phyloP scores from a whole-genome alignment of 2,888 invertebrate species.

The Sarcophaga carnaria region DNA sequence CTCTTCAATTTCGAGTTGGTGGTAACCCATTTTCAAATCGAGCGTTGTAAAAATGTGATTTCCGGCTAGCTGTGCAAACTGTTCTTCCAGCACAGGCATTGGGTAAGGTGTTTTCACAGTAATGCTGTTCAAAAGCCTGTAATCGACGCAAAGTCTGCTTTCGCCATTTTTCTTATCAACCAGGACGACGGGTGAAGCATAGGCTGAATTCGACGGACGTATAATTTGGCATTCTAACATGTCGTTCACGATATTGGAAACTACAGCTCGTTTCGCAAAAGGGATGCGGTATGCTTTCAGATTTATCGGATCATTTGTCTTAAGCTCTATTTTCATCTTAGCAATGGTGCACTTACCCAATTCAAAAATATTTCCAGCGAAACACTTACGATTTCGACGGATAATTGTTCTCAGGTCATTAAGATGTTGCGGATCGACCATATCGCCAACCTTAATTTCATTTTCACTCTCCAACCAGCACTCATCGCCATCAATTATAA shows the following conservation, averaged over 20 bases:
- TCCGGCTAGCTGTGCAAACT: conserved; percentile 21
- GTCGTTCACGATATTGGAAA: conserved; percentile 20
- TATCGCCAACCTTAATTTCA: conserved; percentile 12
- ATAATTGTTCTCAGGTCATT: conserved; percentile 22
- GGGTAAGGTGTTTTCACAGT: conserved; percentile 22
- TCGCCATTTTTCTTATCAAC: conserved; percentile 17
- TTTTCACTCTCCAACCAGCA: conserved; percentile 43
- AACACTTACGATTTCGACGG: conserved; percentile 27
- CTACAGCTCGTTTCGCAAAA: conserved; percentile 31
- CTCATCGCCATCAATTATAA: conserved; percentile 58
- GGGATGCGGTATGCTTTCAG: conserved; percentile 23
- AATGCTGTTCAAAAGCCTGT: neutral
- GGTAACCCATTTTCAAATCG: conserved; percentile 58
- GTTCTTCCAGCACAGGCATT: conserved; percentile 19
- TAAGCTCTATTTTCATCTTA: conserved; percentile 44
- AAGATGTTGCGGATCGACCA: neutral
- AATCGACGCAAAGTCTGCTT: conserved; percentile 7
- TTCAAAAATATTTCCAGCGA: conserved; percentile 38
- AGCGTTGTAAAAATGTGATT: conserved; percentile 50
- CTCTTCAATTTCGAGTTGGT: conserved; percentile 57
- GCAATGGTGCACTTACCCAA: conserved; percentile 48
- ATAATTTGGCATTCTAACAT: conserved; percentile 29
- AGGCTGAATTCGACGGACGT: neutral
- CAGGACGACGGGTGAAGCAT: neutral
- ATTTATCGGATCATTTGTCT: conserved; percentile 30